Evolutionary conservation across 2,888 invertebrate species (phyloP).

Genomic region (Dyspetes luteomarginatus): DNA sequence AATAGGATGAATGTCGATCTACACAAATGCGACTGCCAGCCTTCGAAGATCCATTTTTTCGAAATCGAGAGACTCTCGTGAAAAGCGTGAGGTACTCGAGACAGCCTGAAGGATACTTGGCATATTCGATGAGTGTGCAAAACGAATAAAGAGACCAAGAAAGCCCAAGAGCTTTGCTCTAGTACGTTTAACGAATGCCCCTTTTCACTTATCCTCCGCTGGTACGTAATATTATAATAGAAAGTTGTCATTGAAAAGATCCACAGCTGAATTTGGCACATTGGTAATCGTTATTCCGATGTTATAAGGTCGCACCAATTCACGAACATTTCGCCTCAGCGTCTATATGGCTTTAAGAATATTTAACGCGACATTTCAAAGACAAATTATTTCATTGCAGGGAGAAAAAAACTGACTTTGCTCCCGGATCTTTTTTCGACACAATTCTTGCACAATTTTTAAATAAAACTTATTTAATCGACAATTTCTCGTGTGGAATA

Average conservation of each 20-base stretch:
- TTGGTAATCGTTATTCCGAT: not conserved
- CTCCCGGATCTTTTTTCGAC: not conserved
- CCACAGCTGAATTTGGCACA: not conserved
- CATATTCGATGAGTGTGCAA: slow-evolving; percentile 63
- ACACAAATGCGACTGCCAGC: not conserved
- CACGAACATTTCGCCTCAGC: not conserved
- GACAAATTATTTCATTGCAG: not conserved
- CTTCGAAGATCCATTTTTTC: slow-evolving; percentile 61
- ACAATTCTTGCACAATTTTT: no score
- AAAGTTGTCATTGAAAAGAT: slow-evolving; percentile 11
- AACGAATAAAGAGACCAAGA: slow-evolving; percentile 29
- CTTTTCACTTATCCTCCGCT: slow-evolving; percentile 43
- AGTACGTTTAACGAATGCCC: slow-evolving; percentile 53
- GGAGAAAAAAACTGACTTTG: not conserved
- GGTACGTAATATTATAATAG: slow-evolving; percentile 20
- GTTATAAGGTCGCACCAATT: not conserved
- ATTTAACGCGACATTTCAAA: not conserved
- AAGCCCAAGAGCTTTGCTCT: slow-evolving; percentile 35
- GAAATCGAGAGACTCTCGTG: slow-evolving; percentile 35
- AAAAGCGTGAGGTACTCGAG: slow-evolving; percentile 60
- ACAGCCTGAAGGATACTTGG: slow-evolving; percentile 59
- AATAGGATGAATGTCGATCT: slow-evolving; percentile 34
- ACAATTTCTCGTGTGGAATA: no score
- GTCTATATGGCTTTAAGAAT: not conserved
- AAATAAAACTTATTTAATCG: no score